Evolutionary conservation across 2,113 vertebrate species (phyloP).

Genomic region (Cynoglossus semilaevis): DNA sequence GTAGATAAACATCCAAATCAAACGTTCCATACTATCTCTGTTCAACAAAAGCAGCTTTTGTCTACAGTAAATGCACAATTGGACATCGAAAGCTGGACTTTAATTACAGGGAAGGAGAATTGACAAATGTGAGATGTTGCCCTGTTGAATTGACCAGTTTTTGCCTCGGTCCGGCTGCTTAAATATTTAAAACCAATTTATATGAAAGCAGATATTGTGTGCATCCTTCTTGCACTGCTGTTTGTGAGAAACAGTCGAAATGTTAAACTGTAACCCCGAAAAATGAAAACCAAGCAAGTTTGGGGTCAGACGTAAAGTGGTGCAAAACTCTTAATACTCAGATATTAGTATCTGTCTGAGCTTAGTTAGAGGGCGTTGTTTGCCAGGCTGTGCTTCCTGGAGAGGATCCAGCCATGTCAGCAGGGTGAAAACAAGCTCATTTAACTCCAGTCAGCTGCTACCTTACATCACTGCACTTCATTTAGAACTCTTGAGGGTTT

Average conservation of each 20-base stretch:
- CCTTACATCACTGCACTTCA: slow-evolving; percentile 49
- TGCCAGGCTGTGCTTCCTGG: slow-evolving; percentile 50
- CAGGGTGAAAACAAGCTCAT: slow-evolving; percentile 62
- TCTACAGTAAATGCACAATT: slow-evolving; percentile 58
- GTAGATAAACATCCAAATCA: too few relatives aligned
- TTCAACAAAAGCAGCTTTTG: slow-evolving; percentile 47
- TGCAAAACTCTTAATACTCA: slow-evolving; percentile 49
- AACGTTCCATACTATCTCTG: neutral
- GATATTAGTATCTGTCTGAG: slow-evolving; percentile 71
- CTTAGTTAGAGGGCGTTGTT: slow-evolving; percentile 42
- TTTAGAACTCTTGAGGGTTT: slow-evolving; percentile 33
- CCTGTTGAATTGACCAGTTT: slow-evolving; percentile 46
- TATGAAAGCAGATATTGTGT: slow-evolving; percentile 41
- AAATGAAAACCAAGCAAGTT: slow-evolving; percentile 44
- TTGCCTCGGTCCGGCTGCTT: slow-evolving; percentile 49
- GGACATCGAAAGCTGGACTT: slow-evolving; percentile 38
- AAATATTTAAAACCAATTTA: slow-evolving; percentile 62
- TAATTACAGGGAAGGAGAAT: slow-evolving; percentile 50
- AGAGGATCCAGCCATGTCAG: slow-evolving; percentile 60
- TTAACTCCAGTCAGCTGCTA: slow-evolving; percentile 57
- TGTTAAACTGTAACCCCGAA: slow-evolving; percentile 13
- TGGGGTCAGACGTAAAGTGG: slow-evolving; percentile 57
- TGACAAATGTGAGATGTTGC: slow-evolving; percentile 48
- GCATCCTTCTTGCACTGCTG: slow-evolving; percentile 5
- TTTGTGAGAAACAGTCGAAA: neutral